A percentile compares a stretch with the other conserved stretches of the same genome.
Evolutionary conservation across 2,888 invertebrate genomes (phyloP).

Genomic region (Oxytorus armatus): DNA sequence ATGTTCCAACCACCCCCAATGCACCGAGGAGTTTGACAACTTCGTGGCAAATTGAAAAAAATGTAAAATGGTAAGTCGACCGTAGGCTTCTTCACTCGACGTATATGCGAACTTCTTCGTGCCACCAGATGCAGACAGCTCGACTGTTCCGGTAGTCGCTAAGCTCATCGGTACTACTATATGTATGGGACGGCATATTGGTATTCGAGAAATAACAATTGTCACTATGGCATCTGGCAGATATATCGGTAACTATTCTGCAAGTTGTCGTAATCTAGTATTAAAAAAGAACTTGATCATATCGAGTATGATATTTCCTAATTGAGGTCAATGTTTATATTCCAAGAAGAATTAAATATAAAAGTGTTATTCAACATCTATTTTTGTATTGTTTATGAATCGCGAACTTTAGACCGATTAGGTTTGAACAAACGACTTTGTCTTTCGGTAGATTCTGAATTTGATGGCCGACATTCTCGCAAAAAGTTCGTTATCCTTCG

Average conservation of each 20-base stretch:
- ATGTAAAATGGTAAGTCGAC: constrained; percentile 75
- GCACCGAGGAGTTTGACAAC: constrained; percentile 64
- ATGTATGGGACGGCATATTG: not conserved
- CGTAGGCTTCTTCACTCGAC: constrained; percentile 10
- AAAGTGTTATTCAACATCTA: no score
- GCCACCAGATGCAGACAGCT: not conserved
- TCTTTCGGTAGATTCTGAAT: no score
- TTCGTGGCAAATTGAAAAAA: constrained; percentile 76
- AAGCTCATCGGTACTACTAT: not conserved
- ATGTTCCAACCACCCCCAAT: constrained; percentile 4
- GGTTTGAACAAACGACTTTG: no score
- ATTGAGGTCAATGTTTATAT: no score
- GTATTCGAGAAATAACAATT: not conserved
- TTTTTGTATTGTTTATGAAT: no score
- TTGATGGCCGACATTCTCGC: no score
- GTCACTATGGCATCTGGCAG: not conserved
- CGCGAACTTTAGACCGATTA: no score
- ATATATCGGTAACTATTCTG: not conserved
- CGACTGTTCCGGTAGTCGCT: not conserved
- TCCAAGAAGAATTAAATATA: no score
- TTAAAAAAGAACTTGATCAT: no score
- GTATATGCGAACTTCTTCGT: not conserved
- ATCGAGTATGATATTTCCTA: no score
- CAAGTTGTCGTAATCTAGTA: not conserved
- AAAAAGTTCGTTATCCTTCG: no score